Base-by-base conservation (phyloP, 2,888 invertebrate genomes). In the Ischnura elegans region DNA sequence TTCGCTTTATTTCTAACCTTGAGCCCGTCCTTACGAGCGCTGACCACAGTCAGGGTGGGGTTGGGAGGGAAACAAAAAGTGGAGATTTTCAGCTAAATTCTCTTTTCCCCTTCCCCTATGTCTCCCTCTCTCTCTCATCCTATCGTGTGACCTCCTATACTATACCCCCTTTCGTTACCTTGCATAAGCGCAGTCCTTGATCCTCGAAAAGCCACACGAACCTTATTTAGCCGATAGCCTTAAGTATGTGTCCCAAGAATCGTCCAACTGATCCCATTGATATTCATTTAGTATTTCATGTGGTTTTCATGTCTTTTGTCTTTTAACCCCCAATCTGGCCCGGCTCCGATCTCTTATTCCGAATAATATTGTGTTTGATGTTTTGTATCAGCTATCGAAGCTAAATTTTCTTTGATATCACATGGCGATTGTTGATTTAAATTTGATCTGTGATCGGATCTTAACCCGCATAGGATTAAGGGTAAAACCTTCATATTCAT, bases 41-140 rank as follows among this genome's bases (percentile, higher is more conserved):
- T 87, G 87, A 87, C 87, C 87, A 87, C 87, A 87, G 42, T 21
- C 51, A 87, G 55, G 46, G 87, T 21, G 55, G 5, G 29, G 43
- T 13, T n/a, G 25, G 61, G 61, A 61, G 8, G 61, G 6, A 25
- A 29, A 46, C 21, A n/a, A 8, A 19, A 16, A 87, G 25, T n/a
- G 46, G 87, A 87, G 45, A 87, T 76, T 76, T 76, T 19, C 29
- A 76, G 3, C n/a, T n/a, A n/a, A n/a, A n/a, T 29, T 36, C 66
- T 76, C 87, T 51, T 8, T 5, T 29, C 51, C 47, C 87, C 2
- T 36, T 42, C 42, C 51, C 36, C n/a, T n/a, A 51, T 19, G 19
- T 51, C 51, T 13, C 42, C 55, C 87, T 51, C 66, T 0, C 36
- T 36, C 4, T 36, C 66, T 36, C 29, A 0, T 76, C 36, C 66